These are phyloP conservation scores for Atopsyche davidsoni DNA, from an alignment of 1,140 invertebrate genomes.

Conservation along the genomic window DNA sequence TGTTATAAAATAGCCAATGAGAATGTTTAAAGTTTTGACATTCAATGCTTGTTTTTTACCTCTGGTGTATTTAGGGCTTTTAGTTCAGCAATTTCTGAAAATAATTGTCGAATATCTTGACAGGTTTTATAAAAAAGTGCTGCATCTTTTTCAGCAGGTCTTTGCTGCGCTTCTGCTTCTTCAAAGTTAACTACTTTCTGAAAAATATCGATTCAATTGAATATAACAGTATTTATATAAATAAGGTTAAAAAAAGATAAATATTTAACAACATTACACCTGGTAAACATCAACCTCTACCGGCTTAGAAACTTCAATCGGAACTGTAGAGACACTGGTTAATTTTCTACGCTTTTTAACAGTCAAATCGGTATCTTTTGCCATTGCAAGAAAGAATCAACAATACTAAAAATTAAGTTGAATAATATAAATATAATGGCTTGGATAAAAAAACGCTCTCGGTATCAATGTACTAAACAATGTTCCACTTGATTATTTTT, in stretches of 20 bases:
- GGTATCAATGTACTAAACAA: too few relatives aligned
- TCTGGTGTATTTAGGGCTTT: constrained; percentile 52
- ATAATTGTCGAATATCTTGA: constrained; percentile 57
- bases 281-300: constrained; percentile 18
- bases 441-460: too few relatives aligned
- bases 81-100: constrained; percentile 59
- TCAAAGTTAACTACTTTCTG: constrained; percentile 57
- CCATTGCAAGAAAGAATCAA: constrained; percentile 10
- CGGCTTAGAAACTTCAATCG: constrained; percentile 13
- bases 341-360: constrained; percentile 21
- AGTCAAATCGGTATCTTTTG: constrained; percentile 14
- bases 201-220: background rate
- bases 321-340: constrained; percentile 14
- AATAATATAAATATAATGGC: too few relatives aligned
- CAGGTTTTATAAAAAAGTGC: constrained; percentile 62
- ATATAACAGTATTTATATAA: background rate
- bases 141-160: constrained; percentile 61
- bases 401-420: too few relatives aligned
- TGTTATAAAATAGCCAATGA: background rate
- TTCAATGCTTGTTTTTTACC: constrained; percentile 36
- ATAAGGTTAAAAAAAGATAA: background rate
- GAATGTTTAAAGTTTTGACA: constrained; percentile 25
- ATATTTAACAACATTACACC: constrained; percentile 4
- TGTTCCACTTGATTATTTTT: too few relatives aligned
- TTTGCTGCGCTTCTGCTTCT: constrained; percentile 62